Evolutionary conservation across 1,140 invertebrate species (phyloP), one percentile per base, ranked within the genome.

Genomic region (Drosophila mayri): DNA sequence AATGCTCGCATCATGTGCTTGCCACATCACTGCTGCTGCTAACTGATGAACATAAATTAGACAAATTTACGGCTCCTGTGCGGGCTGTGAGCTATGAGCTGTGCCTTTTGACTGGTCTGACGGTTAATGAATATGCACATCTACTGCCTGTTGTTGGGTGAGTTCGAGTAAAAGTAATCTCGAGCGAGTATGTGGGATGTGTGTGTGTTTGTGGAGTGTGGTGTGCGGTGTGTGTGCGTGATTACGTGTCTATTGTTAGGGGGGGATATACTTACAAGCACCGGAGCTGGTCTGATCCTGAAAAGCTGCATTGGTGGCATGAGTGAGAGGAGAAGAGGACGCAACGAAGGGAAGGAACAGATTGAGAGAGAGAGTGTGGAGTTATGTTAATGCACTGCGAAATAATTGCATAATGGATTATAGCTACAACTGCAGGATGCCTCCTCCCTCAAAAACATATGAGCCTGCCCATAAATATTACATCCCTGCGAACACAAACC

Each of bases 201-300:
- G n/a, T n/a, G n/a, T n/a, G n/a, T n/a, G n/a, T n/a, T n/a, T 49
- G 16, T 35, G 25, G 47, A n/a, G 59, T 59, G n/a, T 38, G n/a
- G 18, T 40, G 22, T 44, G 55, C 12, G 55, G n/a, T 28, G 32
- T 46, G 28, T 46, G 37, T 58, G 40, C 22, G 52, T 78, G 64
- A 30, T 55, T 74, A 44, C 60, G 30, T 37, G 32, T 62, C 60
- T 59, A 63, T 77, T 74, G 78, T 59, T 52, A 20, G 37, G 55
- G 74, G 55, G 74, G 20, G 55, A 75, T 77, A 80, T 97, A 98
- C 97, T 98, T 98, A 98, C 97, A 96, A 98, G 96, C 93, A 98
- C 97, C 95, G 97, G 97, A 94, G 97, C 97, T 94, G 97, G 97
- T 95, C 97, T 98, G 95, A 98, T 98, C 97, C 97, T 97, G 97